These are phyloP conservation scores for Tragelaphus oryx DNA, from an alignment of 2,797 vertebrate species.

Conservation along the genomic window DNA sequence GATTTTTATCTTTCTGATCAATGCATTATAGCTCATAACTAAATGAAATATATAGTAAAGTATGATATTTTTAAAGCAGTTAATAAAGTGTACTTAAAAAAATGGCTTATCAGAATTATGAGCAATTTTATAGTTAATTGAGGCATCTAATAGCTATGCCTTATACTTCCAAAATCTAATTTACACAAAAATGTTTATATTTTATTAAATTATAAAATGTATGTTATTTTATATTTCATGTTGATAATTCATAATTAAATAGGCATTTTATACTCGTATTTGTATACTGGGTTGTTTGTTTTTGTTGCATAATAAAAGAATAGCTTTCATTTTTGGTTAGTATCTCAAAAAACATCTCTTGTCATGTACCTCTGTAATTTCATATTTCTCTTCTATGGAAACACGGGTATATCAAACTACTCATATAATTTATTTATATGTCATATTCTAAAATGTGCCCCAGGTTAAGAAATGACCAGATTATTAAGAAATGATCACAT, in stretches of 20 bases:
- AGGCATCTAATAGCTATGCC: neutral
- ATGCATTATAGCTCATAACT: constrained; percentile 25
- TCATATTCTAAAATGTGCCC: neutral
- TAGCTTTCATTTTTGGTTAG: constrained; percentile 8
- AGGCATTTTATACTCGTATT: neutral
- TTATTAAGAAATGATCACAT: neutral
- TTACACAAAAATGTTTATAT: neutral
- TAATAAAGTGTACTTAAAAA: constrained; percentile 6
- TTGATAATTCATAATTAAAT: constrained; percentile 4
- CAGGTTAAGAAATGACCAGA: neutral
- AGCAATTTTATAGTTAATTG: constrained; percentile 9
- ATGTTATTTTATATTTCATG: neutral
- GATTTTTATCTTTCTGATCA: constrained; percentile 23
- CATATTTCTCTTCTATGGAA: constrained; percentile 6
- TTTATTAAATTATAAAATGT: constrained; percentile 44
- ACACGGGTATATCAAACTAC: neutral
- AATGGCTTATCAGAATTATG: neutral
- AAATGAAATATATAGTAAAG: constrained; percentile 10
- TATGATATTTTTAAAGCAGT: constrained; percentile 37
- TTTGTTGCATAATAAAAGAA: constrained; percentile 8
- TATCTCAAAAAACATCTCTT: neutral
- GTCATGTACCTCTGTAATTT: neutral
- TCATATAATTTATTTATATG: constrained; percentile 14
- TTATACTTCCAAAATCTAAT: constrained; percentile 5
- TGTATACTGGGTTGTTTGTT: neutral